Evolutionary conservation across 2,888 invertebrate species (phyloP), one percentile per base, ranked within the genome.

Genomic region (Sarcophaga variegata): DNA sequence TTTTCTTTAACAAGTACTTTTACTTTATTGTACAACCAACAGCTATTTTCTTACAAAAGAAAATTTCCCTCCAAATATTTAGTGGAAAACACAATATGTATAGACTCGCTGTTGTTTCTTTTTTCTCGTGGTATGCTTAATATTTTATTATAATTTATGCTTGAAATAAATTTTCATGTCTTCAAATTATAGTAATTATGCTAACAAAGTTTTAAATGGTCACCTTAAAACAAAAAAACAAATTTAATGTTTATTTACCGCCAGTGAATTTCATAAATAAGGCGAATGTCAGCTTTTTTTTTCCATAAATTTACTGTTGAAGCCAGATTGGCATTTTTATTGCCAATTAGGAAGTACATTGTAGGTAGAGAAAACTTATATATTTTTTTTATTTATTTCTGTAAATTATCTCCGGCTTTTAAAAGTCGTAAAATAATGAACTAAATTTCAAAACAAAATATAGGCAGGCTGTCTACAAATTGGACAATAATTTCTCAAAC

Each of bases 171-270:
- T 25, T 75, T 75, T 72, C 63, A 78, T 72, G 37, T 78, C 22
- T 74, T 54, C 27, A 70, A 80, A 75, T 80, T 79, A 72, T 83
- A 77, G 54, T 70, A 75, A 75, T 80, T 79, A 72, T 83, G 66
- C 66, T 67, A 72, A 74, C 69, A 70, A 70, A 20, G 60, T 47
- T 69, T 54, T 67, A 74, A 72, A 20, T 54, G 64, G 37, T 72
- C 37, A 64, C n/a, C 47, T 67, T 67, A 37, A 17, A n/a, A 47
- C 45, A 60, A 37, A 10, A 37, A 8, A 37, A 37, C 2, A 37
- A 2, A 2, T 37, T 37, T 37, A 3, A 37, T 37, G 37, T 37
- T 37, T 37, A 37, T 37, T 37, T 37, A 37, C 37, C 37, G 8
- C 8, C 37, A 37, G 37, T 37, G 37, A 37, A 3, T 47, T 47